Evolutionary conservation across 2,797 vertebrate genomes (phyloP), one percentile per base, ranked within the genome.

Genomic region (Petrocephalus sullivani): DNA sequence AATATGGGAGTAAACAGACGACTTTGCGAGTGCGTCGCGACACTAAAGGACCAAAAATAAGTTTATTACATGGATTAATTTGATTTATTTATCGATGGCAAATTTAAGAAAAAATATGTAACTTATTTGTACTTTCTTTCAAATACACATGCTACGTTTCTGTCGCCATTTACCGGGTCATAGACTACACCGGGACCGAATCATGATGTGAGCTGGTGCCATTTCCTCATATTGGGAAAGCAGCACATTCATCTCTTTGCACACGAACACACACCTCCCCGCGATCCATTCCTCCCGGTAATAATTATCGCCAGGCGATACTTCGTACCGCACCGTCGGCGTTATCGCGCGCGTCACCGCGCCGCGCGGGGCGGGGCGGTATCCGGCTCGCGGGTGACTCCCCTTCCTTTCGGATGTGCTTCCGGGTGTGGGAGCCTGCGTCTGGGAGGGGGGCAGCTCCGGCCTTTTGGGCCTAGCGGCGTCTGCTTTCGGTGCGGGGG

Each of bases 391-490:
- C 41, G 6, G 51, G 51, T 23, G 51, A n/a, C 37, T 67, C 41
- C 46, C 64, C 53, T 41, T 87, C 19, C 21, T 16, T 16, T 28
- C n/a, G 21, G 60, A 33, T 88, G 87, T 89, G 93, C 91, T 95
- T 95, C 94, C 94, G 93, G 91, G 87, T 94, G 78, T 87, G 88
- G 85, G 71, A 71, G 21, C 85, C 88, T 28, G 9, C 19, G 71
- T 41, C 6, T 89, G 88, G 89, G 6, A 89, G 88, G 23, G 78
- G 53, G 5, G 61, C 10, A 37, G 87, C 16, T 12, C n/a, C 33
- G 21, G 8, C 28, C 28, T 28, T 28, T 28, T 28, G 28, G 28
- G 28, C 49, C 33, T 57, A 51, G 53, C 51, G 71, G 71, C 28
- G 33, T n/a, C 41, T 64, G 10, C 8, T 49, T 87, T 87, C 60